These are phyloP conservation scores for Neomonachus schauinslandi DNA, from an alignment of 2,113 vertebrate species.

Conservation along the genomic window DNA sequence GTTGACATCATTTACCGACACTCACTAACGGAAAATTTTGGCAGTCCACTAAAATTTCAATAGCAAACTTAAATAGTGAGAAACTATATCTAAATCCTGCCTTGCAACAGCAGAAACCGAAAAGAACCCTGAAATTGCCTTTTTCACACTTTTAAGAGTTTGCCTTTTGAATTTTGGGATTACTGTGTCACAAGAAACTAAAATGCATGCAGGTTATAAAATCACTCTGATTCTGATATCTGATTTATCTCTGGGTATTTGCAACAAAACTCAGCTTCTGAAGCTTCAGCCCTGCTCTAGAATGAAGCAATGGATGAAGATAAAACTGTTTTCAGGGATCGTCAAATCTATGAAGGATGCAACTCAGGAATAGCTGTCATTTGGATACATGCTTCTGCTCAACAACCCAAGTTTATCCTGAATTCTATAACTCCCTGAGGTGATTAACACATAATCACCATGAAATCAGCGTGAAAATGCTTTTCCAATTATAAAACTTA, in stretches of 20 bases:
- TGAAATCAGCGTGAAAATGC: conserved; percentile 37
- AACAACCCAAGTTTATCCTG: neutral
- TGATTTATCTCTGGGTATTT: neutral
- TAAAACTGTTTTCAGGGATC: neutral
- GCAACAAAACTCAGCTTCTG: neutral
- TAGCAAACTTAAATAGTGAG: conserved; percentile 41
- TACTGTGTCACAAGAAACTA: neutral
- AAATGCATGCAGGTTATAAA: neutral
- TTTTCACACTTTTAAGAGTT: conserved; percentile 31
- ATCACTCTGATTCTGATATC: neutral
- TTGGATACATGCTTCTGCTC: neutral
- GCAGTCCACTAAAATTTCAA: conserved; percentile 43
- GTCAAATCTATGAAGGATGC: neutral
- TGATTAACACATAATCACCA: conserved; percentile 11
- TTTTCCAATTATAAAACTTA: conserved; percentile 32
- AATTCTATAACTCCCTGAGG: conserved; percentile 21
- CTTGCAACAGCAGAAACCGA: neutral
- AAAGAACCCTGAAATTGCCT: conserved; percentile 41
- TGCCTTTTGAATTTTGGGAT: conserved; percentile 34
- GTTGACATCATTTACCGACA: neutral
- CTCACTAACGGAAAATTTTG: conserved; percentile 15
- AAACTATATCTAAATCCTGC: neutral
- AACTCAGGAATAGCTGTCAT: neutral
- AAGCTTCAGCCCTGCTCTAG: neutral
- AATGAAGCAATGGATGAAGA: neutral